Conservation (phyloP, 2,113 vertebrate genomes). For the Monarcha castaneiventris region DNA sequence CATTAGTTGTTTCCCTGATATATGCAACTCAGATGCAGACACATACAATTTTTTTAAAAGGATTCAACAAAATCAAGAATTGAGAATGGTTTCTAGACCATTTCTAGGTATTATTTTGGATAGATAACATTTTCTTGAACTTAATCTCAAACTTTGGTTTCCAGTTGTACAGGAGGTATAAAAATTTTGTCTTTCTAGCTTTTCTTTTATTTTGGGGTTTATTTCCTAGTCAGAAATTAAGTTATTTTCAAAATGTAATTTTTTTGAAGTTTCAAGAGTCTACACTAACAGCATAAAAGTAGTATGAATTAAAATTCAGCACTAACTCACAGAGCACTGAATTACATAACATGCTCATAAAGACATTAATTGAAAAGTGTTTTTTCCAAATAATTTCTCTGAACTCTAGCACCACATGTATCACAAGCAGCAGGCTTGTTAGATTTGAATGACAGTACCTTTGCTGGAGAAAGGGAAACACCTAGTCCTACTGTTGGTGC, state of each 20-base stretch:
- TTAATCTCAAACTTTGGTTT: background rate
- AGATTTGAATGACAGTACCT: background rate
- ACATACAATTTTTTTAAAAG: background rate
- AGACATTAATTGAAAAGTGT: background rate
- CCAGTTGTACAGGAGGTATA: background rate
- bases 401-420: background rate
- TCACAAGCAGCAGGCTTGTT: background rate
- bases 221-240: background rate
- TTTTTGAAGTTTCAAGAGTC: background rate
- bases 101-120: background rate
- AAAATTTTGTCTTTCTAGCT: background rate
- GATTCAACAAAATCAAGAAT: background rate
- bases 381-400: background rate
- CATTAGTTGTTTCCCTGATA: background rate
- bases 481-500: background rate
- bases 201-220: background rate
- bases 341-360: background rate
- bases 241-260: background rate
- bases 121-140: background rate
- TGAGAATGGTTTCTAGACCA: background rate
- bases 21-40: background rate
- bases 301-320: background rate
- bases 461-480: background rate
- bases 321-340: background rate
- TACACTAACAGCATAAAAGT: background rate